phyloP scores from a whole-genome alignment of 2,797 vertebrate genomes.

The Poecile montanus region DNA sequence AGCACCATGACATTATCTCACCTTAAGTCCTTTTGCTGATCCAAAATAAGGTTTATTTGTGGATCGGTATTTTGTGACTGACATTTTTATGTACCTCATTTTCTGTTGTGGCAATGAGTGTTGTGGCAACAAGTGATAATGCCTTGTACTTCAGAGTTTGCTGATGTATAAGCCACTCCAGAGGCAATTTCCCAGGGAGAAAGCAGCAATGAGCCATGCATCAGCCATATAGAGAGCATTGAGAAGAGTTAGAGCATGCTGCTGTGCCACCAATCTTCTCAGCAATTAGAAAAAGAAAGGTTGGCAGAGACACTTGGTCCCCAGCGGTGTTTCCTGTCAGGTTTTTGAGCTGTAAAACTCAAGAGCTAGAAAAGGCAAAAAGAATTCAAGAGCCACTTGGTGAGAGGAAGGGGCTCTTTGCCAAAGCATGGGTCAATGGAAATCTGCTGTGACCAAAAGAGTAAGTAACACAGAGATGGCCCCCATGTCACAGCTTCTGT shows the following conservation, averaged over 20 bases:
- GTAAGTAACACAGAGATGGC: not conserved
- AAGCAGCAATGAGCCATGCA: not conserved
- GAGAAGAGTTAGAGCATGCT: not conserved
- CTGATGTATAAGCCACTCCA: not conserved
- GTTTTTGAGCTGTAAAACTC: not conserved
- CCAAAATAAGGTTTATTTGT: not conserved
- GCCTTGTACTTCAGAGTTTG: not conserved
- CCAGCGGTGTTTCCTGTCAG: not conserved
- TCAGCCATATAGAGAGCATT: not conserved
- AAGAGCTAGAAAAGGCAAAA: not conserved
- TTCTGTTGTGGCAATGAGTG: not conserved
- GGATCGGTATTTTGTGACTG: not conserved
- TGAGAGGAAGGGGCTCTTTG: not conserved
- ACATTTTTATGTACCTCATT: not conserved
- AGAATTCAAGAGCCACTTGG: not conserved
- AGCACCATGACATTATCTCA: not conserved
- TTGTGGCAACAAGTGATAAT: not conserved
- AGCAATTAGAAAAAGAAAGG: not conserved
- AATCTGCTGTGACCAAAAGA: not conserved
- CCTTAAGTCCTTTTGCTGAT: not conserved
- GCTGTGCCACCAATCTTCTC: not conserved
- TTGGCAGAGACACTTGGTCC: not conserved
- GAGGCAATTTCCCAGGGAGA: not conserved
- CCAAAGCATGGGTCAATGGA: not conserved
- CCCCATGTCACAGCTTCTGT: not conserved